Evolutionary conservation across 2,797 vertebrate species (phyloP), one percentile per base, ranked within the genome.

Genomic region (Fratercula arctica): DNA sequence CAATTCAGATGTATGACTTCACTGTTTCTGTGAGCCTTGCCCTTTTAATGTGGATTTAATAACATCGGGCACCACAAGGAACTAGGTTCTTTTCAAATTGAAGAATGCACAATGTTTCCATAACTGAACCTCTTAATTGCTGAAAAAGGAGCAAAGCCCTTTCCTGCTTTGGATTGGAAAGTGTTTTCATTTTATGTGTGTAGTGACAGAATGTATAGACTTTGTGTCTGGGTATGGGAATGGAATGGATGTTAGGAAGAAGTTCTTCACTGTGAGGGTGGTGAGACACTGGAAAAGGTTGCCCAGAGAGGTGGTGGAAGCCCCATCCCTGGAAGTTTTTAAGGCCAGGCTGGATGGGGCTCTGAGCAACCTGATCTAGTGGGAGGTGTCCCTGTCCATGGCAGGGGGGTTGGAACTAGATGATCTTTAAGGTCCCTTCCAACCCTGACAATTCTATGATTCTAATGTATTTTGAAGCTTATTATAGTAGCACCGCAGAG

Each of bases 131-230:
- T 86, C 60, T 76, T 87, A 95, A 86, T 35, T 73, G 43, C 59
- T 60, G 93, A 95, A 90, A 43, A 25, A 86, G 93, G 73, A 86
- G 35, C 26, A 76, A 77, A 95, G 9, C 7, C 11, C 14, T 93
- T 95, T 91, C 63, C 83, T 82, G 28, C 70, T 67, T 67, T 67
- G 63, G 46, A 33, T 15, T 70, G 51, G n/a, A 90, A 94, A 91
- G 18, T 73, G 31, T 86, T 93, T 93, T 81, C 10, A 16, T 83
- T 96, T 95, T 69, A 86, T 69, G 17, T 59, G 9, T 76, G 59
- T 17, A 95, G 43, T 93, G 90, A 90, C 78, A 93, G 81, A 91
- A 91, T 45, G 61, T 86, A 86, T 94, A 92, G 87, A 90, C 82
- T 85, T 83, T 9, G 16, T 78, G 73, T 89, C 94, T 92, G 83